Conservation (phyloP, 2,113 vertebrate genomes). For the Datnioides undecimradiatus region DNA sequence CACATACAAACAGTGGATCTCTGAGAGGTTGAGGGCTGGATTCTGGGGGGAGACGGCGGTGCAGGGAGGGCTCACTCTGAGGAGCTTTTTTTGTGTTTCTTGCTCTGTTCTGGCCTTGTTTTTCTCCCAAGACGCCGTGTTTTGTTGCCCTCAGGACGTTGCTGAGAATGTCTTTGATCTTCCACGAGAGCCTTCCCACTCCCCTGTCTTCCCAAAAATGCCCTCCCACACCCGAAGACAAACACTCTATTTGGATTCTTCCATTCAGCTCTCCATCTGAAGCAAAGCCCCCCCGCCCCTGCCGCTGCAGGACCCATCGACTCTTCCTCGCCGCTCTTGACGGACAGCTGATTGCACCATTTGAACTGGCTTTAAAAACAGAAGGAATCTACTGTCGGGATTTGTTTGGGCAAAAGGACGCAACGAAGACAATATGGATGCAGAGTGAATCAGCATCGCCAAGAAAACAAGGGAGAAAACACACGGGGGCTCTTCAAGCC, state of each 20-base stretch:
- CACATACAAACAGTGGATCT: constrained; percentile 63
- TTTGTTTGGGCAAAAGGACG: constrained; percentile 18
- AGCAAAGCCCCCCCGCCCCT: neutral
- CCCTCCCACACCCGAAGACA: constrained; percentile 41
- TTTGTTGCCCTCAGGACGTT: constrained; percentile 80
- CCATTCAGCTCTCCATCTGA: constrained; percentile 29
- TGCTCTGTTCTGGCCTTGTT: constrained; percentile 56
- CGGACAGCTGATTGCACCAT: constrained; percentile 49
- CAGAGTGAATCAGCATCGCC: constrained; percentile 23
- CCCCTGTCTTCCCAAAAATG: constrained; percentile 68
- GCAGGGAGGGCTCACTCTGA: constrained; percentile 32
- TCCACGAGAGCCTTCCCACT: constrained; percentile 70
- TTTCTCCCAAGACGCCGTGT: constrained; percentile 80
- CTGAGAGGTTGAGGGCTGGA: constrained; percentile 51
- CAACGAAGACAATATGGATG: constrained; percentile 19
- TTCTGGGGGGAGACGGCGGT: constrained; percentile 16
- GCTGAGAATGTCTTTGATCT: constrained; percentile 82
- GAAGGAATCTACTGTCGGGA: constrained; percentile 43
- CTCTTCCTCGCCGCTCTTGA: constrained; percentile 32
- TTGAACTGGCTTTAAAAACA: constrained; percentile 15
- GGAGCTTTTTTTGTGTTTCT: constrained; percentile 65
- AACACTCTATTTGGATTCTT: constrained; percentile 68
- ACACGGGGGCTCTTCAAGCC: constrained; percentile 5
- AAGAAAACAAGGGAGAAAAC: constrained; percentile 21
- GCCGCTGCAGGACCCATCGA: constrained; percentile 9